These are phyloP conservation scores for Hippoglossus hippoglossus DNA, from an alignment of 2,797 vertebrate genomes.

Conservation along the genomic window DNA sequence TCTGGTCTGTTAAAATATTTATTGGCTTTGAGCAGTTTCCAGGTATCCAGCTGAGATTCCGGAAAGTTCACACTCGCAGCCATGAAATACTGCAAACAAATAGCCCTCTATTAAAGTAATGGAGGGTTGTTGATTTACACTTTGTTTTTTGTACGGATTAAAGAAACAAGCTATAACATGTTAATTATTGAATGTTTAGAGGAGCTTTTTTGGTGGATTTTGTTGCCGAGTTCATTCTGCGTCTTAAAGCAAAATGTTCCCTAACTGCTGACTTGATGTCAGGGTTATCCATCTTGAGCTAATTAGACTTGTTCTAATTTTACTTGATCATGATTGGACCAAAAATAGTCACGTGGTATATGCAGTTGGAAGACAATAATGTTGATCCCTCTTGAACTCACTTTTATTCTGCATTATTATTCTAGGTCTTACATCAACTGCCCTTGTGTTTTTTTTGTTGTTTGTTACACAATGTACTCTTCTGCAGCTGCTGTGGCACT, in stretches of 20 bases:
- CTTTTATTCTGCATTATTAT: no score
- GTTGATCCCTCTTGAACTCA: no score
- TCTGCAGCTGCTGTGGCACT: no score
- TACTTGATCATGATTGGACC: no score
- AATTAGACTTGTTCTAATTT: no score
- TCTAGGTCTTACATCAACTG: no score
- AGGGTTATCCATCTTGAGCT: no score
- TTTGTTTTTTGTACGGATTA: not conserved
- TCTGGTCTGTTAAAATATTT: not conserved
- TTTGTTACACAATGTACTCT: no score
- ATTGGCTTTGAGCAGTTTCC: not conserved
- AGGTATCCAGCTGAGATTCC: not conserved
- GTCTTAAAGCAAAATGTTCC: not conserved
- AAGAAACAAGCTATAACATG: not conserved
- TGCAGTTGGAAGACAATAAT: no score
- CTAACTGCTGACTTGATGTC: not conserved
- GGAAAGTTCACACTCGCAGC: not conserved
- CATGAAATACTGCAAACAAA: not conserved
- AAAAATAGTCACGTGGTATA: no score
- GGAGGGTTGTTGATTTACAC: not conserved
- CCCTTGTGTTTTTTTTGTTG: no score
- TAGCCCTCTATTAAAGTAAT: not conserved
- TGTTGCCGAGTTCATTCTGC: not conserved
- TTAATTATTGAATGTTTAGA: not conserved
- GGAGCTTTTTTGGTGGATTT: not conserved